Conservation (phyloP, 2,797 vertebrate genomes). For the Triplophysa bombifrons region DNA sequence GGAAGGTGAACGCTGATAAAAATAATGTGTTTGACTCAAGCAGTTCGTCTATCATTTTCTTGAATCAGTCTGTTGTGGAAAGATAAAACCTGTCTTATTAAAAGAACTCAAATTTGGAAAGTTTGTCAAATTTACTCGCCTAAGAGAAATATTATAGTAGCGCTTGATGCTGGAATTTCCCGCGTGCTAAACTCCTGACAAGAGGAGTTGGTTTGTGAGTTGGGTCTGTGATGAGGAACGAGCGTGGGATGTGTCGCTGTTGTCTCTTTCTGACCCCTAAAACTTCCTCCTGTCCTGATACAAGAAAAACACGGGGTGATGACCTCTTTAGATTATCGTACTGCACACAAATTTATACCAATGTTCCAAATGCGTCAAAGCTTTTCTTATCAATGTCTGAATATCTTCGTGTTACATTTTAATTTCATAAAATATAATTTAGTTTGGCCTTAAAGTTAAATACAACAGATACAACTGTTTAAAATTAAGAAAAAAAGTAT, state of each 20-base stretch:
- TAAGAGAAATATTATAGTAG: too few relatives aligned
- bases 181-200: not conserved
- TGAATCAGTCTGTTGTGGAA: not conserved
- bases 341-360: not conserved
- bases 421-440: not conserved
- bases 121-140: too few relatives aligned
- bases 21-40: not conserved
- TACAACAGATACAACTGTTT: too few relatives aligned
- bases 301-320: conserved; percentile 59
- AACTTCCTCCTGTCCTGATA: conserved; percentile 22
- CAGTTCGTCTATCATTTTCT: not conserved
- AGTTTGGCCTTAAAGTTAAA: not conserved
- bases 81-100: not conserved
- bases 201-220: not conserved
- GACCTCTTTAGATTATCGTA: conserved; percentile 73
- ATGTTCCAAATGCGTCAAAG: not conserved
- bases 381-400: not conserved
- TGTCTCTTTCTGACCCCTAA: conserved; percentile 40
- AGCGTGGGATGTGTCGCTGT: conserved; percentile 20
- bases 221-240: conserved; percentile 47
- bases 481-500: too few relatives aligned
- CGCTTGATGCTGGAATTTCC: too few relatives aligned
- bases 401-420: not conserved
- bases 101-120: too few relatives aligned
- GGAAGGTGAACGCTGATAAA: not conserved